phyloP scores from a whole-genome alignment of 2,888 invertebrate genomes.

The Brenthis daphne region DNA sequence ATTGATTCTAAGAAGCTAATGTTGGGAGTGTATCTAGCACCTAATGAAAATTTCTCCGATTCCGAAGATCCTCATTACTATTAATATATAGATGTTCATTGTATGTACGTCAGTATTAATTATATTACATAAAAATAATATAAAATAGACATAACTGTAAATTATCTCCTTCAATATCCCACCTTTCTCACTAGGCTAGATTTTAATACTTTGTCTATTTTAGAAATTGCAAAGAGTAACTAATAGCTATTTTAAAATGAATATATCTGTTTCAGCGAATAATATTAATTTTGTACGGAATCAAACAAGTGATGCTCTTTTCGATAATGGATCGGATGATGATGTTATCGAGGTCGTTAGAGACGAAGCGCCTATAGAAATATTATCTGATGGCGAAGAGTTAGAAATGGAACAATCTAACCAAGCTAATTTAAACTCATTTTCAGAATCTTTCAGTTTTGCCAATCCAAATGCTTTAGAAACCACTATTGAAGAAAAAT shows the following conservation, averaged over 20 bases:
- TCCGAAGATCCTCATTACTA: constrained; percentile 5
- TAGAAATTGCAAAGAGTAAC: not conserved
- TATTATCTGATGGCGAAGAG: constrained; percentile 73
- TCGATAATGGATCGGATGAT: constrained; percentile 66
- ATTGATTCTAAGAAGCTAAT: constrained; percentile 1
- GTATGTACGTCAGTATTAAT: constrained; percentile 5
- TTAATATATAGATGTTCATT: not conserved
- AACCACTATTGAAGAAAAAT: constrained; percentile 29
- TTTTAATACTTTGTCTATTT: not conserved
- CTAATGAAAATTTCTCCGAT: too few relatives aligned
- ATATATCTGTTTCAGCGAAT: constrained; percentile 7
- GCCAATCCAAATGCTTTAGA: constrained; percentile 43
- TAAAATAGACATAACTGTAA: not conserved
- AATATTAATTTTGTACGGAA: constrained; percentile 11
- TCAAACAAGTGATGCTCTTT: constrained; percentile 35
- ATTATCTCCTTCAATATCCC: not conserved
- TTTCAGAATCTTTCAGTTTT: constrained; percentile 36
- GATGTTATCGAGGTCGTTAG: constrained; percentile 75
- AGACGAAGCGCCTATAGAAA: constrained; percentile 74
- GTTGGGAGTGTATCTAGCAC: constrained; percentile 1
- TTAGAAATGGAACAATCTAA: constrained; percentile 52
- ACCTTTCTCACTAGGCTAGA: not conserved
- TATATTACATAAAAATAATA: constrained; percentile 1
- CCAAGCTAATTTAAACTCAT: constrained; percentile 34
- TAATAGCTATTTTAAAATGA: constrained; percentile 4